Evolutionary conservation across 1,140 invertebrate species (phyloP).

Genomic region (Lepidotrigona ventralis): DNA sequence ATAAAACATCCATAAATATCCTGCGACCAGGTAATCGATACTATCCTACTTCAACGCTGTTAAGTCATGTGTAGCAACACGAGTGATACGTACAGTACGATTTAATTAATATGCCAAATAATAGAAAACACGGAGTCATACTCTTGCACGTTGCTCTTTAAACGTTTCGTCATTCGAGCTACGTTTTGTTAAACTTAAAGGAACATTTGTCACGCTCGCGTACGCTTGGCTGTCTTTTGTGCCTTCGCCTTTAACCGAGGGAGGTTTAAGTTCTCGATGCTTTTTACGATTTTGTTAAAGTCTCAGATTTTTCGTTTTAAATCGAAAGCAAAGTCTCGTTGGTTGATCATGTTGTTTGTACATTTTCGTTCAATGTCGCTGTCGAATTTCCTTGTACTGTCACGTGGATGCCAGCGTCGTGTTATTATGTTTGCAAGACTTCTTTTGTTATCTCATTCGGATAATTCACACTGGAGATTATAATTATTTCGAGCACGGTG

Average conservation of each 20-base stretch:
- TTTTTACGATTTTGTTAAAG: neutral
- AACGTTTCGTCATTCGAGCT: neutral
- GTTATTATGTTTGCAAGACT: neutral
- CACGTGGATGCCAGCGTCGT: neutral
- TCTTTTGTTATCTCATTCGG: neutral
- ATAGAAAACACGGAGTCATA: neutral
- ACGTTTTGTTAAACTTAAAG: neutral
- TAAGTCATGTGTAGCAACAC: neutral
- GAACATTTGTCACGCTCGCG: neutral
- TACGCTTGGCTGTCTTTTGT: neutral
- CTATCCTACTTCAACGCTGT: neutral
- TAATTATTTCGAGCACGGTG: too few species aligned
- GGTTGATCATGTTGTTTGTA: too few species aligned
- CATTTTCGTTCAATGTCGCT: neutral
- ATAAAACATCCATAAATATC: constrained; percentile 39
- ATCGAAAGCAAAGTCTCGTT: neutral
- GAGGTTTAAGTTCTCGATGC: neutral
- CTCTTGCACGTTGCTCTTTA: neutral
- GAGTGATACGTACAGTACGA: neutral
- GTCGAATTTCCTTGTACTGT: neutral
- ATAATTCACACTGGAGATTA: neutral
- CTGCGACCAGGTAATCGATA: constrained; percentile 26
- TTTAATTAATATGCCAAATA: neutral
- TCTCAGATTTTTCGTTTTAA: neutral
- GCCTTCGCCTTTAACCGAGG: neutral